phyloP scores from a whole-genome alignment of 2,888 invertebrate genomes.

The Agrochola macilenta region DNA sequence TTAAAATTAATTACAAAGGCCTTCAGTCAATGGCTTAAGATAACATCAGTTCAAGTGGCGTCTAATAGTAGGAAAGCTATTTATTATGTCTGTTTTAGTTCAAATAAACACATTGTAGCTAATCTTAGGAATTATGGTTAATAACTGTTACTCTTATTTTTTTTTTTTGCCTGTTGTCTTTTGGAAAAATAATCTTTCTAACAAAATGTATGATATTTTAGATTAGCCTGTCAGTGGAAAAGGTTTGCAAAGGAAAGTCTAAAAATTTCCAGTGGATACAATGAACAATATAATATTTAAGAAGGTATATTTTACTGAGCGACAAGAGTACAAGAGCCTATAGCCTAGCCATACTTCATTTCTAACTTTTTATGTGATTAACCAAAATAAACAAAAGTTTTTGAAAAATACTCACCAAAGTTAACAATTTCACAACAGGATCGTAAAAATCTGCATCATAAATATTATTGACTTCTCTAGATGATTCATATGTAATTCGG shows the following conservation, averaged over 20 bases:
- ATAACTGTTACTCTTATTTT: slow-evolving; percentile 1
- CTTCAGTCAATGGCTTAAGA: slow-evolving; percentile 8
- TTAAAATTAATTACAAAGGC: not conserved
- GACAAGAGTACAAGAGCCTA: not conserved
- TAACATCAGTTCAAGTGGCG: not conserved
- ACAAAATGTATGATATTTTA: not conserved
- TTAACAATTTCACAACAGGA: slow-evolving; percentile 92
- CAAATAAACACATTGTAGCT: slow-evolving; percentile 4
- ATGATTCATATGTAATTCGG: slow-evolving; percentile 89
- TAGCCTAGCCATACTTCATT: not conserved
- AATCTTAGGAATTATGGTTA: slow-evolving; percentile 6
- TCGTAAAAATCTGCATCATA: slow-evolving; percentile 83
- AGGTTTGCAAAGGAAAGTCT: not conserved
- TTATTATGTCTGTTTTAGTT: slow-evolving; percentile 2
- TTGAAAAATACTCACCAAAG: slow-evolving; percentile 93
- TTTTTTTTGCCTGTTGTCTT: not conserved
- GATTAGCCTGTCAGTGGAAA: not conserved
- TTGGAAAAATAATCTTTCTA: not conserved
- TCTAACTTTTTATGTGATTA: not conserved
- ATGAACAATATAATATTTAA: not conserved
- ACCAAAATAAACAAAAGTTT: not conserved
- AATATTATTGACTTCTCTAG: slow-evolving; percentile 85
- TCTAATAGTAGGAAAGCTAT: not conserved
- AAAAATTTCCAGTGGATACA: not conserved
- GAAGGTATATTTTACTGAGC: not conserved